Conservation (phyloP, 2,113 vertebrate species). For the Sardina pilchardus region DNA sequence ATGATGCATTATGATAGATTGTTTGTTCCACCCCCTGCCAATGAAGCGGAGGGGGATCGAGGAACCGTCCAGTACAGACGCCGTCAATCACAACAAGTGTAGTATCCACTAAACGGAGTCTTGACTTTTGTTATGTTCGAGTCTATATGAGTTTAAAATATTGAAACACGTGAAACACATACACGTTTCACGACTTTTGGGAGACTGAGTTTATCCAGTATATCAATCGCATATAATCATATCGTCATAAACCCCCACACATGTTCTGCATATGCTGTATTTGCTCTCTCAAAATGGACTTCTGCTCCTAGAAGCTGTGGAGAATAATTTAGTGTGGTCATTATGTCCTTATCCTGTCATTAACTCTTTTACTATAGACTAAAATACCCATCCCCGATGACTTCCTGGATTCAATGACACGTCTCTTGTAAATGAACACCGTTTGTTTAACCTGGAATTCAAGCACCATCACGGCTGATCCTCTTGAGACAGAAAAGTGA, state of each 20-base stretch:
- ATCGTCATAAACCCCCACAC: background rate
- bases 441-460: slow-evolving; percentile 59
- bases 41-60: background rate
- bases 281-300: background rate
- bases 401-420: slow-evolving; percentile 54
- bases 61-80: background rate
- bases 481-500: slow-evolving; percentile 54
- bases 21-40: background rate
- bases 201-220: background rate
- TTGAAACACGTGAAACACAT: too few relatives aligned
- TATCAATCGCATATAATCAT: background rate
- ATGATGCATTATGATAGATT: background rate
- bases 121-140: background rate
- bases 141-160: background rate
- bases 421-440: slow-evolving; percentile 57
- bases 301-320: background rate
- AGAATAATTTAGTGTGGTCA: background rate
- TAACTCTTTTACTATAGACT: background rate
- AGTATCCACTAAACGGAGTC: background rate
- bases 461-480: slow-evolving; percentile 17
- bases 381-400: background rate
- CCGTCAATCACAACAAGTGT: background rate
- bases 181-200: too few relatives aligned
- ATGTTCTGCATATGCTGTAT: background rate
- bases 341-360: background rate